Evolutionary conservation across 1,140 invertebrate genomes (phyloP), one percentile per base, ranked within the genome.

Genomic region (Temnothorax longispinosus): DNA sequence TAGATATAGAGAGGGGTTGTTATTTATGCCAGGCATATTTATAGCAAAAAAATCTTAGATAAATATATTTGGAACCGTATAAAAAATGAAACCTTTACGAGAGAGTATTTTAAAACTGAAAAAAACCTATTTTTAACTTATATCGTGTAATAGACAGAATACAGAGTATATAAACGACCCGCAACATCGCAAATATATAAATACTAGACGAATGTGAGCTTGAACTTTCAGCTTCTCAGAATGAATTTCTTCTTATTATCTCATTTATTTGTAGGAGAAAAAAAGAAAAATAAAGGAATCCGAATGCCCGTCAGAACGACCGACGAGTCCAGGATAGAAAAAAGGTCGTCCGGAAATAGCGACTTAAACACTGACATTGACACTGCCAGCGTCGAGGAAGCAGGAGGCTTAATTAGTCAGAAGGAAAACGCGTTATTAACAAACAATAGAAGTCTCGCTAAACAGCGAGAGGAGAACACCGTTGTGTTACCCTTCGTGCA

Each of bases 401-500:
- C 27, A 5, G 15, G 11, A 47, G n/a, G 13, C 5, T 35, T 38
- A 44, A 64, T 74, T 71, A 27, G n/a, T n/a, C 13, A 27, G 18
- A 50, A 44, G n/a, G 21, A 77, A 65, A 10, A 47, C 11, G 11
- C n/a, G 2, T 62, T 13, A 18, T 69, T 64, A 67, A 65, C 1
- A 13, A 77, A 74, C 15, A 32, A 71, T 8, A 54, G 15, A 38
- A 75, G 11, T 50, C 18, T 21, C 1, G 3, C 18, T 15, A 3
- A 27, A 27, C 74, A 75, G 32, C n/a, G 11, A 38, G 8, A 21
- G 15, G 13, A 50, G 0, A 41, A 54, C 8, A 2, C 21, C 15
- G 1, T 84, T n/a, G n/a, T 11, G 6, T 62, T 75, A 75, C 80
- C 80, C 8, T 50, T 84, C 2, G 69, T 75, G 54, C 69, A 84